Base-by-base conservation (phyloP, 2,113 vertebrate species). In the Indicator maculatus region DNA sequence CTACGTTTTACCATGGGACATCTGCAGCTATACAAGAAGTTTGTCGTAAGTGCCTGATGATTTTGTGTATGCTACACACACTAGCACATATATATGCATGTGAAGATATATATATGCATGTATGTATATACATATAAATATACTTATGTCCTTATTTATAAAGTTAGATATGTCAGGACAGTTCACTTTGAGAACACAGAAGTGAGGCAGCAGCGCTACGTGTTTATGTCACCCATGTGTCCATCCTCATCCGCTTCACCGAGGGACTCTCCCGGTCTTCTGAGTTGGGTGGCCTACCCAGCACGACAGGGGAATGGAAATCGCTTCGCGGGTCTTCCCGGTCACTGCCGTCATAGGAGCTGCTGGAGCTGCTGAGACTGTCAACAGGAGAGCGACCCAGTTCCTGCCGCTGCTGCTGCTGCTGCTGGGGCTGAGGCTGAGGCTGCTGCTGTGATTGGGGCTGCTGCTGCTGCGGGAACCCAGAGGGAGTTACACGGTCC, bases 311-410 rank as follows among this genome's bases (percentile, higher is more conserved):
- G 2, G 99, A 99, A 92, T 99, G 99, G 98, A 99, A 99, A 91
- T 99, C 99, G 3, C 97, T 97, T 53, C 99, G 96, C 3, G 98
- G 98, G 66, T 99, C 99, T 87, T 99, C 99, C 1, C 99, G 98
- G 69, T 99, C 99, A 31, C 99, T 99, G 95, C 99, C 99, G 0
- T 99, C 99, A 2, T 99, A 99, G 23, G 99, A 99, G 97, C 99
- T 99, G 98, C 99, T 99, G 28, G 99, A 99, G 95, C 99, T 99
- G 97, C 99, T 99, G 94, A 99, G 98, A 96, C 99, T 99, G 98
- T 99, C 99, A 16, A 98, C 99, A 0, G 99, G 99, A 10, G 99
- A 99, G 94, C 99, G 98, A 71, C 99, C 99, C 98, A 99, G 96
- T 59, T 99, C 99, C 96, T 98, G 99, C 65, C 99, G 98, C 58